Percentiles rank a stretch among this genome's conserved stretches.
Evolutionary conservation across 2,797 vertebrate genomes (phyloP).

Genomic region (Siniperca obscura): DNA sequence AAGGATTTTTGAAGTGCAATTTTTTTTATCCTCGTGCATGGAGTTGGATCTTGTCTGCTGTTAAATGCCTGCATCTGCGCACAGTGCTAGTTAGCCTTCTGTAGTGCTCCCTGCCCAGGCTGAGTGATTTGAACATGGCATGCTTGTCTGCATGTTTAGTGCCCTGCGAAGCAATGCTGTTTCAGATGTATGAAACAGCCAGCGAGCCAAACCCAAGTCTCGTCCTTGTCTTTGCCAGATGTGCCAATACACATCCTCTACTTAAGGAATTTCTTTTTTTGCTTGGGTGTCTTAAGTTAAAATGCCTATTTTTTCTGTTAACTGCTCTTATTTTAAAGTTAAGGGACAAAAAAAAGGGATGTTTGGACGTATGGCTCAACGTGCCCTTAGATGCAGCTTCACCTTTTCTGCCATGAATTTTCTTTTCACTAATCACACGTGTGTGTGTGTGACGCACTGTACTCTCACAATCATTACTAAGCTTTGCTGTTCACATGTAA

Average conservation of each 20-base stretch:
- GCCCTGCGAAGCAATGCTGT: slow-evolving; percentile 64
- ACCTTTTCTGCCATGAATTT: slow-evolving; percentile 36
- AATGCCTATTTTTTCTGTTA: slow-evolving; percentile 67
- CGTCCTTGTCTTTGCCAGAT: slow-evolving; percentile 71
- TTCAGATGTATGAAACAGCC: slow-evolving; percentile 58
- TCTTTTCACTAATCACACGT: slow-evolving; percentile 17
- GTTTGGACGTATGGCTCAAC: slow-evolving; percentile 46
- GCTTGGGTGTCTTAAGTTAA: slow-evolving; percentile 73
- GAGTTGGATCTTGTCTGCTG: slow-evolving; percentile 67
- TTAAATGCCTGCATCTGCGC: slow-evolving; percentile 67
- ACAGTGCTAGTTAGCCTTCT: slow-evolving; percentile 60
- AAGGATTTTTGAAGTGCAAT: slow-evolving; percentile 75
- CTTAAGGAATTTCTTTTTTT: slow-evolving; percentile 51
- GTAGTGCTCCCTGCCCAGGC: slow-evolving; percentile 56
- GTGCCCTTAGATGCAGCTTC: slow-evolving; percentile 68
- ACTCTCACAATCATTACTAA: slow-evolving; percentile 42
- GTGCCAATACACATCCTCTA: slow-evolving; percentile 79
- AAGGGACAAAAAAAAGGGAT: slow-evolving; percentile 44
- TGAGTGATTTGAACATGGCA: slow-evolving; percentile 48
- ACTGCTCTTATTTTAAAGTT: slow-evolving; percentile 55
- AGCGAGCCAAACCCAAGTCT: slow-evolving; percentile 67
- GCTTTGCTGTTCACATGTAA: slow-evolving; percentile 52
- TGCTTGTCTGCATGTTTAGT: slow-evolving; percentile 71
- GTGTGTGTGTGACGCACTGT: slow-evolving; percentile 1
- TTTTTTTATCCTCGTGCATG: slow-evolving; percentile 62